Percentiles rank a stretch among this genome's conserved stretches.
Evolutionary conservation across 2,113 vertebrate species (phyloP).

Genomic region (Xiphorhynchus elegans): DNA sequence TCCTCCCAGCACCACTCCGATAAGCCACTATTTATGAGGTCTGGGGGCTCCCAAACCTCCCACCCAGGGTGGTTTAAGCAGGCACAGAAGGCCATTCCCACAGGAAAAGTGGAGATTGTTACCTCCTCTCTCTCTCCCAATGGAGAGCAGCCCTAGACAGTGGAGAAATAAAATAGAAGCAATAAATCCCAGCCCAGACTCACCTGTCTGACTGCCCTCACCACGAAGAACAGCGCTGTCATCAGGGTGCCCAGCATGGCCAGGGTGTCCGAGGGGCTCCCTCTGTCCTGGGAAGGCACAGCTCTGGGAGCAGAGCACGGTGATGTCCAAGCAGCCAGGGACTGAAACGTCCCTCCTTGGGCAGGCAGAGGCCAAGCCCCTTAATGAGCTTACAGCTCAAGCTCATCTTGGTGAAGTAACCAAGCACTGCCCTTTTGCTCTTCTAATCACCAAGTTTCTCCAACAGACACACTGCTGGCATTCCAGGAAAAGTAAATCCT

Average conservation of each 20-base stretch:
- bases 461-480: fast-evolving
- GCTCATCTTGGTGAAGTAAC: neutral
- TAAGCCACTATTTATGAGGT: fast-evolving
- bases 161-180: fast-evolving
- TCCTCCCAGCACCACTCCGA: fast-evolving
- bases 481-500: constrained; percentile 24
- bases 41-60: neutral
- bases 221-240: constrained; percentile 84
- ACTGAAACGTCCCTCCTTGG: neutral
- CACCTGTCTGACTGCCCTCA: constrained; percentile 80
- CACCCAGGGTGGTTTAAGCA: neutral
- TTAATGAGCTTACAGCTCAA: constrained; percentile 47
- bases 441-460: neutral
- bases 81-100: neutral
- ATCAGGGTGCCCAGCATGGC: constrained; percentile 86
- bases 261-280: neutral
- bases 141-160: neutral
- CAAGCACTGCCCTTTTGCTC: neutral
- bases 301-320: neutral
- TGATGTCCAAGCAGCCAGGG: fast-evolving
- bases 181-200: neutral
- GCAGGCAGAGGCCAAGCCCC: neutral
- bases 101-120: neutral
- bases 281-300: fast-evolving
- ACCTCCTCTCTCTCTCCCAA: neutral